Conservation (phyloP, 2,888 invertebrate species). For the Morpho deidamia region DNA sequence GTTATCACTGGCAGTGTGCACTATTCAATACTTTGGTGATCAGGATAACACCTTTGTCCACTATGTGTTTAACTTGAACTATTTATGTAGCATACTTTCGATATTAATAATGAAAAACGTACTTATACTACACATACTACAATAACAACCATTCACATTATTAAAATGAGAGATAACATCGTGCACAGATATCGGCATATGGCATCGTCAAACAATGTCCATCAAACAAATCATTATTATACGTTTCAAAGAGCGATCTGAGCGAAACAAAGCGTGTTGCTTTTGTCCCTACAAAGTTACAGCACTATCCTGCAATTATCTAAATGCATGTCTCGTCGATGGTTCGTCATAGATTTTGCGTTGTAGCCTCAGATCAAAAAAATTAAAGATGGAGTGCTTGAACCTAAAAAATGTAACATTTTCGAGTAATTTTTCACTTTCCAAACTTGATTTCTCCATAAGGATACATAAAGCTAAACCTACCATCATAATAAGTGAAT, state of each 20-base stretch:
- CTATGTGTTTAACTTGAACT: neutral
- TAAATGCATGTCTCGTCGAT: conserved; percentile 51
- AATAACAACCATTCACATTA: conserved; percentile 5
- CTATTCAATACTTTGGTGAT: too few species aligned
- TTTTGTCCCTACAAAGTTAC: conserved; percentile 48
- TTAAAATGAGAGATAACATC: conserved; percentile 12
- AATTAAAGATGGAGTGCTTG: too few species aligned
- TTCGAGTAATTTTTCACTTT: too few species aligned
- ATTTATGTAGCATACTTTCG: neutral
- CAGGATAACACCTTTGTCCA: neutral
- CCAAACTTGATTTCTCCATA: too few species aligned
- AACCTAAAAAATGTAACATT: too few species aligned
- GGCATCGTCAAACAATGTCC: conserved; percentile 47
- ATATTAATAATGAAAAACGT: neutral
- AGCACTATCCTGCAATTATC: conserved; percentile 66
- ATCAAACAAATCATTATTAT: conserved; percentile 49
- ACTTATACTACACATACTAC: neutral
- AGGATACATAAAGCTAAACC: too few species aligned
- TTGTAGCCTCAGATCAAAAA: neutral
- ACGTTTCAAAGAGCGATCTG: conserved; percentile 54
- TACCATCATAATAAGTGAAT: too few species aligned
- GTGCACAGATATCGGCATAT: conserved; percentile 1
- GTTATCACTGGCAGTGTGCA: too few species aligned
- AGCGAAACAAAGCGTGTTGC: conserved; percentile 42
- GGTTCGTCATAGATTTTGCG: conserved; percentile 12